Evolutionary conservation across 2,888 invertebrate species (phyloP).

Genomic region (Athalia cordata): DNA sequence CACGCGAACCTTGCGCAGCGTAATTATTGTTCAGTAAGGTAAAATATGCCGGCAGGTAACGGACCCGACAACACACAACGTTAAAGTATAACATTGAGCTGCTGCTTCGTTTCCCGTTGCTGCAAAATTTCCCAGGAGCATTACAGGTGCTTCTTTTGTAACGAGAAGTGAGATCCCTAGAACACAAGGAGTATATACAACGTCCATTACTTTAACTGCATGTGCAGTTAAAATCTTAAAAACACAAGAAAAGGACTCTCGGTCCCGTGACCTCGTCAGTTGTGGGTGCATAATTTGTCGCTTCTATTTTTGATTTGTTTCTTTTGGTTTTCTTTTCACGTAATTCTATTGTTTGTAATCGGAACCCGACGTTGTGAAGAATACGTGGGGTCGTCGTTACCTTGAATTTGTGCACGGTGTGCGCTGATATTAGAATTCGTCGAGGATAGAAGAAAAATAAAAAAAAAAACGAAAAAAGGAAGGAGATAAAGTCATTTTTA

Average conservation of each 20-base stretch:
- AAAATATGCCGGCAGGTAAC: too few relatives aligned
- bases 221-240: conserved; percentile 28
- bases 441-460: background rate
- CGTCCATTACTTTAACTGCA: background rate
- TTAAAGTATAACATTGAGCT: background rate
- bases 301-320: too few relatives aligned
- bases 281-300: too few relatives aligned
- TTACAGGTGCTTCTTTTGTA: background rate
- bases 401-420: too few relatives aligned
- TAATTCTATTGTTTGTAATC: too few relatives aligned
- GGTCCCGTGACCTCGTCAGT: background rate
- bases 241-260: conserved; percentile 21
- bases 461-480: background rate
- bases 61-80: background rate
- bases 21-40: too few relatives aligned
- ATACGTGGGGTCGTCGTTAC: too few relatives aligned
- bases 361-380: too few relatives aligned
- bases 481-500: background rate
- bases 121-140: conserved; percentile 25
- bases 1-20: too few relatives aligned
- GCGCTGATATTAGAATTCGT: background rate
- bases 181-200: background rate
- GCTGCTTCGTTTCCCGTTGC: too few relatives aligned
- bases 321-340: too few relatives aligned
- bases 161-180: background rate